These are phyloP conservation scores for Melanostigma gelatinosum DNA, from an alignment of 2,113 vertebrate genomes.

Conservation along the genomic window DNA sequence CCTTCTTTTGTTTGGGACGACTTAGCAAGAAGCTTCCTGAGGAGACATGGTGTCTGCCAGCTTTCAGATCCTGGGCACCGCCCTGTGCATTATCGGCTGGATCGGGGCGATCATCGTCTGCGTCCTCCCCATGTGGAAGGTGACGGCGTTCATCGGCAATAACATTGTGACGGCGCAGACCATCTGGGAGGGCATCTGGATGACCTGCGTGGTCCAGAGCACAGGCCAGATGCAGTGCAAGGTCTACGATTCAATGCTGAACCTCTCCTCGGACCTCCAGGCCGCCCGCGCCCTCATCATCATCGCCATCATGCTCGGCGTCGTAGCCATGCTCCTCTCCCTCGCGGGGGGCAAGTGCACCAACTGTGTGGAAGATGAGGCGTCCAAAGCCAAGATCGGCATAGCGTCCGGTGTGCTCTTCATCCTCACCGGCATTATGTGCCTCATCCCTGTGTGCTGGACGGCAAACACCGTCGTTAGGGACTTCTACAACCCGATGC, in stretches of 20 bases:
- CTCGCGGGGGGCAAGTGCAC: constrained; percentile 92
- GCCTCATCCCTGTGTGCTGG: constrained; percentile 91
- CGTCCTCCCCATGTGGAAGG: constrained; percentile 90
- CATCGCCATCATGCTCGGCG: constrained; percentile 85
- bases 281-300: constrained; percentile 88
- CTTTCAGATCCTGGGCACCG: constrained; percentile 89
- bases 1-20: constrained; percentile 19
- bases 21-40: constrained; percentile 11
- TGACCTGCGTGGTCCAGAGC: constrained; percentile 94
- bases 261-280: constrained; percentile 87
- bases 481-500: constrained; percentile 89
- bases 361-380: constrained; percentile 91
- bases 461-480: constrained; percentile 86
- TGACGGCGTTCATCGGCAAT: constrained; percentile 88
- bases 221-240: constrained; percentile 97
- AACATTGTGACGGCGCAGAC: constrained; percentile 91
- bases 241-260: constrained; percentile 92
- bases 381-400: constrained; percentile 85
- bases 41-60: constrained; percentile 88
- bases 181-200: constrained; percentile 95
- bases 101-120: constrained; percentile 87
- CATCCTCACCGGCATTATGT: constrained; percentile 84
- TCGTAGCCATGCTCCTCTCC: constrained; percentile 85
- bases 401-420: constrained; percentile 85
- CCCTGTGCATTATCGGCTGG: constrained; percentile 91